Conservation (phyloP, 2,888 invertebrate species). For the Seladonia tumulorum region DNA sequence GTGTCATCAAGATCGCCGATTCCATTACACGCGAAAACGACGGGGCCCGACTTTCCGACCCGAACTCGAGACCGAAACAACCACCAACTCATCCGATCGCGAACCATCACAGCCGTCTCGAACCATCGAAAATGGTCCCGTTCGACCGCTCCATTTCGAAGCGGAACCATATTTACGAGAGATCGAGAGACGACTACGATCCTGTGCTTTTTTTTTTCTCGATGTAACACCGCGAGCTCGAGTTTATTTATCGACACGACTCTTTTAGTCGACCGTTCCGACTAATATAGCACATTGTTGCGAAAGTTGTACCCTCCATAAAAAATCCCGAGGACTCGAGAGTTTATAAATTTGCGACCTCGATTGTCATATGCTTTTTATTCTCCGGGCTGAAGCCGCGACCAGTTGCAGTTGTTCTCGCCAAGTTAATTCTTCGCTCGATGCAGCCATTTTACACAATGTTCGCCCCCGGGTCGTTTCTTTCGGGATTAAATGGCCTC, state of each 20-base stretch:
- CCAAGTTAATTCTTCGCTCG: background rate
- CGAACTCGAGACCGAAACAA: constrained; percentile 14
- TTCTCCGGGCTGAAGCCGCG: background rate
- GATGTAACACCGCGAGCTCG: background rate
- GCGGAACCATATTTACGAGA: constrained; percentile 35
- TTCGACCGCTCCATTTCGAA: constrained; percentile 30
- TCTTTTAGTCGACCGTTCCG: background rate
- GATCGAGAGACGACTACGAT: background rate
- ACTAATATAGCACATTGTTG: background rate
- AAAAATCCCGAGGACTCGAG: background rate
- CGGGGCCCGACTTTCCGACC: background rate
- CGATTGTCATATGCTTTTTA: background rate
- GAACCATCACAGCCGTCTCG: background rate
- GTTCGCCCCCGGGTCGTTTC: background rate
- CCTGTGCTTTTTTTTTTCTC: background rate
- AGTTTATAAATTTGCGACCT: background rate
- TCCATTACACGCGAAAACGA: constrained; percentile 7
- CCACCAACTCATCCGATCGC: background rate
- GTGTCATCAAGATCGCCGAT: constrained; percentile 44
- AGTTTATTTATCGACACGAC: constrained; percentile 36
- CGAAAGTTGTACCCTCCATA: background rate
- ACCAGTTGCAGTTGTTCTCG: background rate
- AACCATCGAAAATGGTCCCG: constrained; percentile 46
- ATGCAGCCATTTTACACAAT: background rate
- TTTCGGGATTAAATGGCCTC: background rate